phyloP scores from a whole-genome alignment of 2,113 vertebrate species.

The Chloropsis cyanopogon region DNA sequence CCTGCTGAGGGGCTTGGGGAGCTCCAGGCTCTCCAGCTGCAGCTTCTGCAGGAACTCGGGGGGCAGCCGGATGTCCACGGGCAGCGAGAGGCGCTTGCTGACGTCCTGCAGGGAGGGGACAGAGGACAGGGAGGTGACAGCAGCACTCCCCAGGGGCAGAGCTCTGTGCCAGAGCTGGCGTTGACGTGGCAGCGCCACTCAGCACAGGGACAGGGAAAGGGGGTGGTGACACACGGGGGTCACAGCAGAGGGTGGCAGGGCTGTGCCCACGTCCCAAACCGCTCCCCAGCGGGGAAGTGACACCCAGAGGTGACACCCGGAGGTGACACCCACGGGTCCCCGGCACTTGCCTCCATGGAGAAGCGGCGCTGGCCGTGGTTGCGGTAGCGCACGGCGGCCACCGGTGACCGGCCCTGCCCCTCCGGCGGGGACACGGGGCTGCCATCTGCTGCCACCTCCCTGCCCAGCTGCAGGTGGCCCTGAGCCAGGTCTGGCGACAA shows the following conservation, averaged over 20 bases:
- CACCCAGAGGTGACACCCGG: background rate
- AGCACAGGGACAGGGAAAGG: too few relatives aligned
- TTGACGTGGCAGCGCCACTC: rapidly evolving
- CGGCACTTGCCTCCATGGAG: conserved; percentile 86
- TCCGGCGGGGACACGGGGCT: conserved; percentile 75
- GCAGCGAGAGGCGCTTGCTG: conserved; percentile 88
- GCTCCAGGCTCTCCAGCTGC: conserved; percentile 83
- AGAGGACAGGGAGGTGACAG: background rate
- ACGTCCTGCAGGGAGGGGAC: conserved; percentile 77
- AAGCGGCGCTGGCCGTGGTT: conserved; percentile 84
- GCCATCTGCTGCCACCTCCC: conserved; percentile 43
- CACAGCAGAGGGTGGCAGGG: too few relatives aligned
- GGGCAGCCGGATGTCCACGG: conserved; percentile 91
- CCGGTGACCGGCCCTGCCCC: conserved; percentile 73
- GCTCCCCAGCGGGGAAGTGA: background rate
- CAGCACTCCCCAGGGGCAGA: background rate
- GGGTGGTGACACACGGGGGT: too few relatives aligned
- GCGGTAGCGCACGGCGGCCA: conserved; percentile 75
- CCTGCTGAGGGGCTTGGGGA: conserved; percentile 86
- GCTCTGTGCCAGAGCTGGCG: background rate
- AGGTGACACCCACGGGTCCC: too few relatives aligned
- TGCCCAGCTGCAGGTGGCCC: conserved; percentile 49
- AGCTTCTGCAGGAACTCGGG: conserved; percentile 91
- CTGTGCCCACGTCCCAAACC: too few relatives aligned
- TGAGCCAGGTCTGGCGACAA: background rate